These are phyloP conservation scores for Zaprionus obscuricornis DNA, from an alignment of 2,888 invertebrate genomes.

Conservation along the genomic window DNA sequence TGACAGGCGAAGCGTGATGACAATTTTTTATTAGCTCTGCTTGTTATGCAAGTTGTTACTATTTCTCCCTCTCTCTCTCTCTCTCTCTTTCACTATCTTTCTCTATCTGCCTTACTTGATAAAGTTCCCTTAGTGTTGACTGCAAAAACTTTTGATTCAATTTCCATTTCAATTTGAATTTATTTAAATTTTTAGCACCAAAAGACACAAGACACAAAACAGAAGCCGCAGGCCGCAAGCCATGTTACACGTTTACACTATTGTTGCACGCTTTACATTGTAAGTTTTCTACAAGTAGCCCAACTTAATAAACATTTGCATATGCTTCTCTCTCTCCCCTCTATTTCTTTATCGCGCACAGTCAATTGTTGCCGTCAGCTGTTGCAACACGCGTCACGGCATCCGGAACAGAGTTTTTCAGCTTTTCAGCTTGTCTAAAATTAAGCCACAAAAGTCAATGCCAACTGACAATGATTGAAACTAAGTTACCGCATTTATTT, in stretches of 20 bases:
- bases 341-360: background rate
- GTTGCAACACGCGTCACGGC: too few species aligned
- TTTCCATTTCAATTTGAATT: slow-evolving; percentile 46
- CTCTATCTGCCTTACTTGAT: background rate
- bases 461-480: background rate
- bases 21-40: slow-evolving; percentile 18
- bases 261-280: slow-evolving; percentile 1
- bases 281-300: slow-evolving; percentile 33
- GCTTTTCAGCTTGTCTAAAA: slow-evolving; percentile 13
- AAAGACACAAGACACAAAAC: slow-evolving; percentile 3
- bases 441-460: slow-evolving; percentile 5
- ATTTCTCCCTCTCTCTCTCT: background rate
- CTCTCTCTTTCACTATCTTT: background rate
- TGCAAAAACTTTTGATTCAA: slow-evolving; percentile 53
- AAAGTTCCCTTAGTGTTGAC: too few species aligned
- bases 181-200: slow-evolving; percentile 34
- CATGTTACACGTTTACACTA: slow-evolving; percentile 6
- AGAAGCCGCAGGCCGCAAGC: slow-evolving; percentile 22
- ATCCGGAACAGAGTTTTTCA: too few species aligned
- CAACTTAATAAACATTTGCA: slow-evolving; percentile 62
- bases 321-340: too few species aligned
- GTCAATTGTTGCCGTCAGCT: slow-evolving; percentile 34
- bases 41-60: slow-evolving; percentile 31
- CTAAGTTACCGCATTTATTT: slow-evolving; percentile 15
- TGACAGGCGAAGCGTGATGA: slow-evolving; percentile 19